Base-by-base conservation (phyloP, 2,888 invertebrate genomes). In the Oxycera nigricornis region DNA sequence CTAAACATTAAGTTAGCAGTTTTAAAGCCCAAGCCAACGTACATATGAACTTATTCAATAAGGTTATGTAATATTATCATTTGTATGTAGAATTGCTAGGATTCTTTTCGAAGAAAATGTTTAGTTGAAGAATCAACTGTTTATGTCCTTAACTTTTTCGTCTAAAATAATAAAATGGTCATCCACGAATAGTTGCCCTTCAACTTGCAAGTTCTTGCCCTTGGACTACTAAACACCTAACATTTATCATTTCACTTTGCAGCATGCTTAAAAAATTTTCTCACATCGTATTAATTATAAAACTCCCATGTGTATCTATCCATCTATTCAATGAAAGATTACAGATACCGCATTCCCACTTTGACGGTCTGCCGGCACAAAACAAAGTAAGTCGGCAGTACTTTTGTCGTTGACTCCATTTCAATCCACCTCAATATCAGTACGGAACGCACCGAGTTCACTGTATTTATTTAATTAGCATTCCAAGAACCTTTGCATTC, bases 401-500 rank as follows among this genome's bases (percentile, higher is more conserved):
- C 41, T 46, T 46, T 17, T n/a, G 3, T 11, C 14, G 46, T 46
- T 46, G 3, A 3, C 46, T 3, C 4, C 3, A 3, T 46, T 14
- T 46, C 17, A 14, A 7, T 17, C 46, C 46, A 14, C 17, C 17
- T 24, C 20, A 24, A 55, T 55, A 55, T 14, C 20, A n/a, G 17
- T 17, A 55, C 22, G 6, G 24, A 24, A 55, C 17, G 4, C 55
- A 55, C 22, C 6, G 22, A 62, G 2, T 17, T 52, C 39, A 52
- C 28, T 50, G 50, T 9, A 68, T 52, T n/a, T n/a, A n/a, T n/a
- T 52, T 30, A 68, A 28, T 52, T 26, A 35, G 52, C 46, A 73
- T 75, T 75, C 73, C 55, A 24, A 70, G 75, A 75, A 73, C 65
- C 73, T 31, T 28, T 30, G 52, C 68, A 68, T 68, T 68, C 68